Evolutionary conservation across 2,113 vertebrate species (phyloP).

Genomic region (Ammodytes marinus): DNA sequence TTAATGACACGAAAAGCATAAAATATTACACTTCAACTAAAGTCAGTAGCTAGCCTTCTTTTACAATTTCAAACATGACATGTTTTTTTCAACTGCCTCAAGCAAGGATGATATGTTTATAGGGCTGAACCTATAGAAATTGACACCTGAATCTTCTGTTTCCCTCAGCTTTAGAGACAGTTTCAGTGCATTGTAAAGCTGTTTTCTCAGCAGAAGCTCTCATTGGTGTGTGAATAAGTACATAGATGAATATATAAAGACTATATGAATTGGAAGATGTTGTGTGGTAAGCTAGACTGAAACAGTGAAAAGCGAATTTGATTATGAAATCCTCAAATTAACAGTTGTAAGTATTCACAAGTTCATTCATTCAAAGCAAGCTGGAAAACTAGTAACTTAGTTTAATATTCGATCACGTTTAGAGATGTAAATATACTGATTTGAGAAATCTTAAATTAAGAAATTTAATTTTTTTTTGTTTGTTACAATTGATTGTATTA

Average conservation of each 20-base stretch:
- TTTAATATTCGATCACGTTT: conserved; percentile 39
- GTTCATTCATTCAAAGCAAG: conserved; percentile 37
- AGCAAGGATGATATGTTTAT: neutral
- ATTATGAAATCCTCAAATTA: conserved; percentile 51
- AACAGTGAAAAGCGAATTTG: conserved; percentile 56
- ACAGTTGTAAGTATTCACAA: conserved; percentile 22
- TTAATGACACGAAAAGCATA: conserved; percentile 36
- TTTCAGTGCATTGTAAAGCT: no score
- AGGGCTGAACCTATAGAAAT: no score
- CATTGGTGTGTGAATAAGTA: no score
- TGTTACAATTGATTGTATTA: conserved; percentile 32
- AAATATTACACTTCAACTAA: conserved; percentile 35
- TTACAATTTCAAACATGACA: conserved; percentile 11
- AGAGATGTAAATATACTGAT: conserved; percentile 3
- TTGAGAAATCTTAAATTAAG: conserved; percentile 15
- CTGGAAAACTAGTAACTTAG: conserved; percentile 14
- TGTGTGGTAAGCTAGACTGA: conserved; percentile 1
- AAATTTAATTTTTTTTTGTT: neutral
- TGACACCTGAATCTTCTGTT: no score
- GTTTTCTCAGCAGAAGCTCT: no score
- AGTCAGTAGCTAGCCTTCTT: conserved; percentile 32
- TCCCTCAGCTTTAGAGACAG: no score
- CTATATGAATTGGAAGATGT: neutral
- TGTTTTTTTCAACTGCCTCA: conserved; percentile 23
- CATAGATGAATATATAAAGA: no score